Evolutionary conservation across 2,888 invertebrate genomes (phyloP), one percentile per base, ranked within the genome.

Genomic region (Entomobrya proxima): DNA sequence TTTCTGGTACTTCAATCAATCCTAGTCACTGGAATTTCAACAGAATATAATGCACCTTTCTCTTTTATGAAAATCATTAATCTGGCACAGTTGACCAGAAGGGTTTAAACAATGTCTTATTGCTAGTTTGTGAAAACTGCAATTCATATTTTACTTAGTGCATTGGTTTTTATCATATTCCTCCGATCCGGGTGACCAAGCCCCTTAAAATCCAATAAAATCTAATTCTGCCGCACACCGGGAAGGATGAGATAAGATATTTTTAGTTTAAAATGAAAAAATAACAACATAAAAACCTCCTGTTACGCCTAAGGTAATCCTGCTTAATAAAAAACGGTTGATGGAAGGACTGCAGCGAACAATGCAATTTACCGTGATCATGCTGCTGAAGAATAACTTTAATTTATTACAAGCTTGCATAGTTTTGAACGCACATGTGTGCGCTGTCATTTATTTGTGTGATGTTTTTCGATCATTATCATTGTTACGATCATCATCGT

Each of bases 391-490:
- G 67, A 50, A 64, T 64, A 27, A 52, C 47, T 52, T 24, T 80
- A 69, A 81, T 72, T 74, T 55, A 72, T 80, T 37, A 55, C 55
- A 18, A 40, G 32, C 61, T 15, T 32, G 61, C 40, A 67, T 40
- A 67, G 40, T 37, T 37, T 24, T 40, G 37, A 40, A 44, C 32
- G 40, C 75, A 75, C 82, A 81, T 50, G 40, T 77, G 30, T 77
- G 67, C 44, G 72, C 61, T 84, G 84, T 84, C 84, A 84, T 78
- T 76, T 83, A 50, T 76, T 77, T 84, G 77, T 84, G 78, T 64
- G 77, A 84, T 84, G 77, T 58, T 78, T 44, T 69, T 78, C 61
- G 69, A 84, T 84, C 78, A 84, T 78, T 78, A 84, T 84, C 84
- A 78, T 72, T 82, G 44, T 40, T 67, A 78, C 44, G 24, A 50